Percentiles rank a stretch among this genome's conserved stretches.
Conservation (phyloP, 2,797 vertebrate genomes). For the Acanthis flammea region DNA sequence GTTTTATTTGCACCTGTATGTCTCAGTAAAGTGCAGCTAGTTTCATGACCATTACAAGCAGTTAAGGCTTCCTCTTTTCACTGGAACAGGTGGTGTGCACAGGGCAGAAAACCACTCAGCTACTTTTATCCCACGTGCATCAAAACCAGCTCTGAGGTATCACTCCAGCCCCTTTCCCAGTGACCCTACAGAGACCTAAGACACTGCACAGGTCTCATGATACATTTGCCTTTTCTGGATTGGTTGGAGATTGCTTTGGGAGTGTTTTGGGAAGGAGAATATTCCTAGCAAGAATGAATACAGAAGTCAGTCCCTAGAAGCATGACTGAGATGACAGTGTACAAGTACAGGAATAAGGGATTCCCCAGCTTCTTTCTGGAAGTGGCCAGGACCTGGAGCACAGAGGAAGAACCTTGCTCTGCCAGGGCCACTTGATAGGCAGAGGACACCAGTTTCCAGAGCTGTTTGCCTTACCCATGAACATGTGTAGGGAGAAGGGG, state of each 20-base stretch:
- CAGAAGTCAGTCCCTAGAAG: neutral
- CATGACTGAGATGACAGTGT: neutral
- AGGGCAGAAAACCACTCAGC: neutral
- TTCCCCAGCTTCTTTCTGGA: neutral
- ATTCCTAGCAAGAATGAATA: neutral
- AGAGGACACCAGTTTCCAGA: neutral
- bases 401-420: neutral
- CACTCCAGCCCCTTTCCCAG: neutral
- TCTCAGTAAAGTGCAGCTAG: slow-evolving; percentile 41
- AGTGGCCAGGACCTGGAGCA: neutral
- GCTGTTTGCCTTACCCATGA: neutral
- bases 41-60: slow-evolving; percentile 33
- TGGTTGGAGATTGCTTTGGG: neutral
- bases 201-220: neutral
- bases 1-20: slow-evolving; percentile 41
- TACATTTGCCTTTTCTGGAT: neutral
- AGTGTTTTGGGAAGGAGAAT: neutral
- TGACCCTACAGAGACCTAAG: neutral
- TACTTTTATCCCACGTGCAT: neutral
- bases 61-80: slow-evolving; percentile 68
- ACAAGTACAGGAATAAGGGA: neutral
- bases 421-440: neutral
- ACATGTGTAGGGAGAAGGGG: neutral
- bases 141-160: neutral
- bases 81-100: slow-evolving; percentile 48